Base-by-base conservation (phyloP, 2,888 invertebrate species). In the Mystacides longicornis region DNA sequence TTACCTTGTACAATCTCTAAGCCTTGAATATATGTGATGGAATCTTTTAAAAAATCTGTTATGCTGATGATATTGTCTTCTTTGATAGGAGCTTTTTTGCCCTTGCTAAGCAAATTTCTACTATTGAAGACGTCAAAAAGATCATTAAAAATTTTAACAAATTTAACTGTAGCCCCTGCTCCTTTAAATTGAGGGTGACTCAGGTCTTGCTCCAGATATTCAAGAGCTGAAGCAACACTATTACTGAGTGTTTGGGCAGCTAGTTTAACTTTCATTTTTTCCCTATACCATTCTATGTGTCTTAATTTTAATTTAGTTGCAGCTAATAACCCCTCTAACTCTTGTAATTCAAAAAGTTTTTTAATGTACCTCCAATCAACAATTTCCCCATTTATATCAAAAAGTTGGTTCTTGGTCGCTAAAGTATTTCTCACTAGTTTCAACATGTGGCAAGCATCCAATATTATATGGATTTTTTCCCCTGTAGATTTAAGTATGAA, bases 21-120 rank as follows among this genome's bases (percentile, higher is more conserved):
- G n/a, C n/a, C n/a, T n/a, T n/a, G n/a, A n/a, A n/a, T n/a, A n/a
- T n/a, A n/a, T n/a, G n/a, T n/a, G n/a, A n/a, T n/a, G n/a, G n/a
- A n/a, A n/a, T n/a, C n/a, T n/a, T n/a, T n/a, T n/a, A n/a, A n/a
- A n/a, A n/a, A n/a, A n/a, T n/a, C n/a, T n/a, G n/a, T n/a, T n/a
- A n/a, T n/a, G n/a, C n/a, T n/a, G n/a, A n/a, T n/a, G n/a, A n/a
- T n/a, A n/a, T n/a, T n/a, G n/a, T n/a, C n/a, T n/a, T n/a, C n/a
- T n/a, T n/a, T n/a, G n/a, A n/a, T n/a, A n/a, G n/a, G n/a, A n/a
- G n/a, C n/a, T n/a, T n/a, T n/a, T n/a, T n/a, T n/a, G n/a, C n/a
- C n/a, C n/a, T n/a, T n/a, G n/a, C n/a, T n/a, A n/a, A 45, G 20
- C 16, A 45, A 45, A 45, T 45, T 45, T 45, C 45, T 7, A 45